phyloP scores from a whole-genome alignment of 2,113 vertebrate species.

The Ictalurus furcatus region DNA sequence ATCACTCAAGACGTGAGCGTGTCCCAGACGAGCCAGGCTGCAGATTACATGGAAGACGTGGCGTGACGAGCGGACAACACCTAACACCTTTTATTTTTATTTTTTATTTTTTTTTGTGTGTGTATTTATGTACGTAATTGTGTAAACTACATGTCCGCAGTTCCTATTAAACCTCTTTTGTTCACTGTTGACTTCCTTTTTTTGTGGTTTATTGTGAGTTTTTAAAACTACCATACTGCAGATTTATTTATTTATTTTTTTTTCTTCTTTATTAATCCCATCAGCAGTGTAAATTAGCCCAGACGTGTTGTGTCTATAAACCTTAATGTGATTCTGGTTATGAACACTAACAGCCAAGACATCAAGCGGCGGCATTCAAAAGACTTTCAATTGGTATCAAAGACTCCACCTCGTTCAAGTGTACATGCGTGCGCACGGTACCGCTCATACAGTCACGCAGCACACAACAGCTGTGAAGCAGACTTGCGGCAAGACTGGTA shows the following conservation, averaged over 20 bases:
- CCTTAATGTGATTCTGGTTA: background rate
- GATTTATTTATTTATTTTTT: background rate
- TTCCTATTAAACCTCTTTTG: constrained; percentile 38
- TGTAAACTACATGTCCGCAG: constrained; percentile 30
- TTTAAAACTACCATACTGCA: background rate
- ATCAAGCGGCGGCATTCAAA: background rate
- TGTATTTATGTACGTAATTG: constrained; percentile 39
- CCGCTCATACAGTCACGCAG: background rate
- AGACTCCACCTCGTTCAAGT: constrained; percentile 30
- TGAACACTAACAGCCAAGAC: background rate
- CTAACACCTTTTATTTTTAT: no score
- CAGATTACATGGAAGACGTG: constrained; percentile 91
- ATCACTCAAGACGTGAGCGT: constrained; percentile 84
- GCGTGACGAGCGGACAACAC: constrained; percentile 63
- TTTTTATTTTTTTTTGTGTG: background rate
- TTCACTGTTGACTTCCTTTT: constrained; percentile 4
- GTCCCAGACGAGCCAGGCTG: constrained; percentile 83
- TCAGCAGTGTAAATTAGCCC: background rate
- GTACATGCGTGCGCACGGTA: background rate
- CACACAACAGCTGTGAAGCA: background rate
- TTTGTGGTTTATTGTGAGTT: constrained; percentile 24
- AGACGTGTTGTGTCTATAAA: background rate
- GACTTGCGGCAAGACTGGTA: background rate
- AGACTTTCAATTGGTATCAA: constrained; percentile 1
- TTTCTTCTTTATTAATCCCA: background rate